phyloP scores from a whole-genome alignment of 2,797 vertebrate species.

The Sciurus vulgaris region DNA sequence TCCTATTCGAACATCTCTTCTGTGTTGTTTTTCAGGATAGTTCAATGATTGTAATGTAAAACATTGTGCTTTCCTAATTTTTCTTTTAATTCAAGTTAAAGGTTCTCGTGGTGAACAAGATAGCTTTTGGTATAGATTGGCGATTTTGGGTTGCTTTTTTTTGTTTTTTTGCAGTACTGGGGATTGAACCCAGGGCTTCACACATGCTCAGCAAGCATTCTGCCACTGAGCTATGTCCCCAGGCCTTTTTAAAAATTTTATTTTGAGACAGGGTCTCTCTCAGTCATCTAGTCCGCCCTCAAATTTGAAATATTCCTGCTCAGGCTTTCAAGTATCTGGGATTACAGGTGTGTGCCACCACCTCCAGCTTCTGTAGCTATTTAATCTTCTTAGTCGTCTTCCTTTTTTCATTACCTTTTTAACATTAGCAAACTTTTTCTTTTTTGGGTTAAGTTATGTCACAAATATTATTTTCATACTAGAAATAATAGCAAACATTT shows the following conservation, averaged over 20 bases:
- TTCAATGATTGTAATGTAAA: background rate
- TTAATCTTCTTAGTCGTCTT: background rate
- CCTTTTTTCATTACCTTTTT: background rate
- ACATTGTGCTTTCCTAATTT: conserved; percentile 4
- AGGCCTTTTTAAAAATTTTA: background rate
- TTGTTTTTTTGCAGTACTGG: background rate
- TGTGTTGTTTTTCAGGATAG: conserved; percentile 20
- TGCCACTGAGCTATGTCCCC: too few relatives aligned
- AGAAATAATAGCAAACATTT: background rate
- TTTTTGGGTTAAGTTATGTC: background rate
- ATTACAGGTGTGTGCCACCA: too few relatives aligned
- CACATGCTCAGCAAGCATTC: too few relatives aligned
- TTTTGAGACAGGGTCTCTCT: background rate
- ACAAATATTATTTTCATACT: background rate
- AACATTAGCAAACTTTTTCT: conserved; percentile 21
- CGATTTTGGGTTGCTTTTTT: background rate
- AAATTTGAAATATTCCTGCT: too few relatives aligned
- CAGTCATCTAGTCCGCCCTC: too few relatives aligned
- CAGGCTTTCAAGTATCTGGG: too few relatives aligned
- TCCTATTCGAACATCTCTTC: conserved; percentile 31
- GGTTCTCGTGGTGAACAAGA: background rate
- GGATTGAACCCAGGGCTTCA: background rate
- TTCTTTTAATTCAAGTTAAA: conserved; percentile 2
- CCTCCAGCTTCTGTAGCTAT: too few relatives aligned
- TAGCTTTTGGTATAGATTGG: conserved; percentile 8